phyloP scores from a whole-genome alignment of 1,140 invertebrate species.

The Drosophila quadrilineata region DNA sequence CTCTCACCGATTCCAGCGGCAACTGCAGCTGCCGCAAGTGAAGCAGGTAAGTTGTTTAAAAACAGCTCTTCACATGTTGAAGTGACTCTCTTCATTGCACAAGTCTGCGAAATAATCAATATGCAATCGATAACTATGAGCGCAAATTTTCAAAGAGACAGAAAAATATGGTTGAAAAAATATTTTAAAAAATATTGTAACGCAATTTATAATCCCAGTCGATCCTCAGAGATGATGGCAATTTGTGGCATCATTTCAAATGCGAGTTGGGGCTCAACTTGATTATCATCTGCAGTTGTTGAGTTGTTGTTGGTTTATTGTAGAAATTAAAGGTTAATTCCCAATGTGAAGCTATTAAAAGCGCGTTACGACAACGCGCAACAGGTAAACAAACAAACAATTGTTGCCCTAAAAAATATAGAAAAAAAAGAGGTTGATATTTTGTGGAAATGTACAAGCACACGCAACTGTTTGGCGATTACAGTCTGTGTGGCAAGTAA shows the following conservation, averaged over 20 bases:
- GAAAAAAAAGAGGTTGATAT: no score
- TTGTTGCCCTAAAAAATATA: conserved; percentile 65
- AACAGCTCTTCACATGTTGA: conserved; percentile 26
- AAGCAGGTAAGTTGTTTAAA: conserved; percentile 48
- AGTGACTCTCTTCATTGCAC: conserved; percentile 1
- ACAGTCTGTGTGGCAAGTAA: background rate
- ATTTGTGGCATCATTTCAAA: no score
- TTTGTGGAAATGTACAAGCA: background rate
- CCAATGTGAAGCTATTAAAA: conserved; percentile 52
- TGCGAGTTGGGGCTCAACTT: no score
- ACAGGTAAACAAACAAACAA: conserved; percentile 54
- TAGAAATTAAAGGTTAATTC: conserved; percentile 10
- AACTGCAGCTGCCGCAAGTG: conserved; percentile 1
- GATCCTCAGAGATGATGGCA: no score
- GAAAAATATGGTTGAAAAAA: no score
- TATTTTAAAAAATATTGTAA: no score
- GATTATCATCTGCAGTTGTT: conserved; percentile 4
- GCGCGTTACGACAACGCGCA: conserved; percentile 57
- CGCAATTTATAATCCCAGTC: no score
- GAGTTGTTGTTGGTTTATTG: no score
- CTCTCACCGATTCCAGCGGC: conserved; percentile 67
- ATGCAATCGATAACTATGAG: conserved; percentile 5
- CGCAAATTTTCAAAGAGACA: no score
- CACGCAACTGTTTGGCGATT: conserved; percentile 20
- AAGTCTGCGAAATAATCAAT: background rate